Percentiles rank a stretch among this genome's conserved stretches.
phyloP scores from a whole-genome alignment of 1,140 invertebrate species.

The Pseudomyrmex flavicornis region DNA sequence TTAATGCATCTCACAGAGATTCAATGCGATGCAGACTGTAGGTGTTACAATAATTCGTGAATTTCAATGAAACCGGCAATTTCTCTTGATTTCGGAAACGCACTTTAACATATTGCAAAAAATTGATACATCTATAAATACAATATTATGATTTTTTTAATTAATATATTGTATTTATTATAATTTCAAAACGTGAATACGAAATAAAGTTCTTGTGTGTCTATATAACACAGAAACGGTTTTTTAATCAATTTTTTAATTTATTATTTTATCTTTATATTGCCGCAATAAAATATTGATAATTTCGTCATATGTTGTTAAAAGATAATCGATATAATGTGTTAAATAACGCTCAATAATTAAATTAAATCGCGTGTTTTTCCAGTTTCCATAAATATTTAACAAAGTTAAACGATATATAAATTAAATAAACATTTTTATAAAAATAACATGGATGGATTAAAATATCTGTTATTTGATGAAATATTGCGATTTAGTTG shows the following conservation, averaged over 20 bases:
- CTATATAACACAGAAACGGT: neutral
- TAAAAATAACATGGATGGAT: conserved; percentile 44
- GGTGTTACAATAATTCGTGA: conserved; percentile 14
- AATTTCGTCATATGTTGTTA: neutral
- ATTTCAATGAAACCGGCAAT: neutral
- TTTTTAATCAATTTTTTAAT: conserved; percentile 1
- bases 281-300: conserved; percentile 26
- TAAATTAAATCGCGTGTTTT: conserved; percentile 33
- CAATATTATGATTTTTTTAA: neutral
- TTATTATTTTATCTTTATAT: neutral
- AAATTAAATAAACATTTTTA: conserved; percentile 30
- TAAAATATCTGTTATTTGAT: conserved; percentile 47
- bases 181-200: neutral
- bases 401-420: neutral
- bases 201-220: neutral
- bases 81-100: conserved; percentile 1
- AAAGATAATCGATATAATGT: conserved; percentile 3
- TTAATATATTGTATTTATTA: neutral
- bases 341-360: conserved; percentile 32
- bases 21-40: neutral
- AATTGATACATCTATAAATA: neutral
- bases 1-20: neutral
- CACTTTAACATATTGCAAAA: neutral
- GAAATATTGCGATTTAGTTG: conserved; percentile 48
- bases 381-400: conserved; percentile 20